These are phyloP conservation scores for Nothoprocta perdicaria DNA, from an alignment of 2,113 vertebrate species.

Conservation along the genomic window DNA sequence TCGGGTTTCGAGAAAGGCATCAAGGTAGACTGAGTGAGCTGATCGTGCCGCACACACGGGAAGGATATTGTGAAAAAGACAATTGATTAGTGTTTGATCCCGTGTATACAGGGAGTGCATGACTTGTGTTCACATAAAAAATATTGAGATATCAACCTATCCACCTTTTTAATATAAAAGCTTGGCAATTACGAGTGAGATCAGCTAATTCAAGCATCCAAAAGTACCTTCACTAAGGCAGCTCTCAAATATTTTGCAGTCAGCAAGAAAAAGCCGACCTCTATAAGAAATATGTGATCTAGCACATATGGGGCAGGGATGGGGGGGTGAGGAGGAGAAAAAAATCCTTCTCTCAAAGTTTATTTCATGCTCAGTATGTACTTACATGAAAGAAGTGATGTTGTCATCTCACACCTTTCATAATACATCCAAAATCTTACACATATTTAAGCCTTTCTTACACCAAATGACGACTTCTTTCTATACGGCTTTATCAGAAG, in stretches of 20 bases:
- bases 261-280: neutral
- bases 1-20: neutral
- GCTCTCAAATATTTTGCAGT: neutral
- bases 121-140: neutral
- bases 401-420: neutral
- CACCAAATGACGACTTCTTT: neutral
- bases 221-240: neutral
- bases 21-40: rapidly evolving
- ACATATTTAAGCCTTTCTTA: rapidly evolving
- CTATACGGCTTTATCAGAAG: neutral
- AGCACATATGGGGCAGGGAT: too few relatives aligned
- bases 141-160: rapidly evolving
- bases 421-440: neutral
- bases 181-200: neutral
- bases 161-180: rapidly evolving
- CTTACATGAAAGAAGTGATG: neutral
- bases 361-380: rapidly evolving
- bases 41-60: rapidly evolving
- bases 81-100: neutral
- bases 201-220: neutral
- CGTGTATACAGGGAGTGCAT: rapidly evolving
- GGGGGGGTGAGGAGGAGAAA: too few relatives aligned
- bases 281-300: neutral
- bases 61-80: neutral
- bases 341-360: neutral